These are phyloP conservation scores for Brotula barbata DNA, from an alignment of 2,797 vertebrate species.

Conservation along the genomic window DNA sequence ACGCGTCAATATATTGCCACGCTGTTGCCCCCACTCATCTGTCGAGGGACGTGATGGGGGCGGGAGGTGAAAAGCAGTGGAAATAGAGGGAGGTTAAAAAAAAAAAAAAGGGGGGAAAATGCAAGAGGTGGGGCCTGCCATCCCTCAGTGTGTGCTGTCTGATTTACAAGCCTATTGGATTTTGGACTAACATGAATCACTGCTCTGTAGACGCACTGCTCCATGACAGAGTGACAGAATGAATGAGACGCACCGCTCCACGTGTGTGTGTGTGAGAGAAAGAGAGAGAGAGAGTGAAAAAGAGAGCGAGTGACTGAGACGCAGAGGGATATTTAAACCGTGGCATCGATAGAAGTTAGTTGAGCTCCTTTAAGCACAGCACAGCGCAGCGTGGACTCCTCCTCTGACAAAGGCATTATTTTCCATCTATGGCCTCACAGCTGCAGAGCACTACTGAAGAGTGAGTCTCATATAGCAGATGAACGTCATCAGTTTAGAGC, in stretches of 20 bases:
- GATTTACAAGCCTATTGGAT: conserved; percentile 77
- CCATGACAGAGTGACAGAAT: conserved; percentile 69
- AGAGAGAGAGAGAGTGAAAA: conserved; percentile 16
- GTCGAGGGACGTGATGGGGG: conserved; percentile 15
- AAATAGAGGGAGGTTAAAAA: conserved; percentile 9
- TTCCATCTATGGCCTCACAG: conserved; percentile 17
- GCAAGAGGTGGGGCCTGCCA: conserved; percentile 46
- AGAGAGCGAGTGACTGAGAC: too few species aligned
- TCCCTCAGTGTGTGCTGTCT: conserved; percentile 60
- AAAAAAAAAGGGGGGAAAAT: conserved; percentile 4
- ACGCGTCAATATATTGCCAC: conserved; percentile 59
- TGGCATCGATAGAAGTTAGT: conserved; percentile 45
- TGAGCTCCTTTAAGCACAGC: conserved; percentile 23
- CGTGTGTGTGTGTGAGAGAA: conserved; percentile 21
- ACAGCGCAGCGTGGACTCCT: conserved; percentile 37
- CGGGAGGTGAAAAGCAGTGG: conserved; percentile 30
- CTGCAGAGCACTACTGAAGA: neutral
- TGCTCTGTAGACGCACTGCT: conserved; percentile 58
- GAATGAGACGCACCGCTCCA: conserved; percentile 64
- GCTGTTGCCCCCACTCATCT: conserved; percentile 55
- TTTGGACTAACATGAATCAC: conserved; percentile 76
- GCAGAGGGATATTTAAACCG: conserved; percentile 40
- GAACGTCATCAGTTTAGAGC: neutral
- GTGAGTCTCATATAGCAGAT: neutral
- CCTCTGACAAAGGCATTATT: conserved; percentile 11